Conservation (phyloP, 2,113 vertebrate species). For the Alethe diademata region DNA sequence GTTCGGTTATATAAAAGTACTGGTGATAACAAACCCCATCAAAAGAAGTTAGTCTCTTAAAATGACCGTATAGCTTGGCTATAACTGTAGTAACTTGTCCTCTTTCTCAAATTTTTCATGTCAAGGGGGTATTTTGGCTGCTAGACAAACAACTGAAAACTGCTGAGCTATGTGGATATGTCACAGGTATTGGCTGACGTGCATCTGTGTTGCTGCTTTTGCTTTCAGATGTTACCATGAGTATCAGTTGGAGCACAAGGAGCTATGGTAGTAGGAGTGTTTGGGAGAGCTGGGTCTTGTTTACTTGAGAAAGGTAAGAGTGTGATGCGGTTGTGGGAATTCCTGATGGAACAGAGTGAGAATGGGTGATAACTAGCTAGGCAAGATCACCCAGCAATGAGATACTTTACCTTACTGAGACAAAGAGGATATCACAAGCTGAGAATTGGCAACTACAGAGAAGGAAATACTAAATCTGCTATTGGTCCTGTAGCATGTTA, state of each 20-base stretch:
- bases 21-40: not conserved
- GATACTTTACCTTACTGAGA: not conserved
- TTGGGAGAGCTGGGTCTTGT: slow-evolving; percentile 58
- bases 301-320: slow-evolving; percentile 56
- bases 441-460: not conserved
- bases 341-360: not conserved
- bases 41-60: not conserved
- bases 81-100: not conserved
- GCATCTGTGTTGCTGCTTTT: slow-evolving; percentile 57
- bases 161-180: not conserved
- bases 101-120: not conserved
- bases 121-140: not conserved
- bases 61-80: not conserved
- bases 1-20: not conserved
- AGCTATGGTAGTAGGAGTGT: slow-evolving; percentile 49
- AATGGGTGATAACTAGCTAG: not conserved
- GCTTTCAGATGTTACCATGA: slow-evolving; percentile 48
- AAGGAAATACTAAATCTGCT: not conserved
- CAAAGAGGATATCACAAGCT: not conserved
- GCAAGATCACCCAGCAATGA: not conserved
- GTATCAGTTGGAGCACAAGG: slow-evolving; percentile 44
- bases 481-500: not conserved
- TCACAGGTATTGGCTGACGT: slow-evolving; percentile 20
- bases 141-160: not conserved
- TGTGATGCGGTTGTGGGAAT: slow-evolving; percentile 15